phyloP scores from a whole-genome alignment of 2,113 vertebrate genomes.

The Sorex fumeus region DNA sequence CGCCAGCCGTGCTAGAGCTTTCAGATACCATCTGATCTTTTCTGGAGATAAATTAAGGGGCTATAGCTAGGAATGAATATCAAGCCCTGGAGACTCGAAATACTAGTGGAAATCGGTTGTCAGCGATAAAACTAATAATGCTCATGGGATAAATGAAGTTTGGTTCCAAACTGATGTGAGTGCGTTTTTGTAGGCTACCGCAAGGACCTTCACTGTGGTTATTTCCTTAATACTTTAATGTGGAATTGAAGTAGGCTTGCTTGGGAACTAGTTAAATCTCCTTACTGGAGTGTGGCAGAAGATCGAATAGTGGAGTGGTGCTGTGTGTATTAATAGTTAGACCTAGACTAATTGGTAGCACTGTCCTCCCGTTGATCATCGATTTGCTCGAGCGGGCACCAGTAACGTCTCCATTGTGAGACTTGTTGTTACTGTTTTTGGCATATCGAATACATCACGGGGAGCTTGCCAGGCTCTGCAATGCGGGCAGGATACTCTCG shows the following conservation, averaged over 20 bases:
- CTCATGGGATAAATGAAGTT: background rate
- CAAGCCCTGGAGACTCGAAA: background rate
- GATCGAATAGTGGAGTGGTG: background rate
- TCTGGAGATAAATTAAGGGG: background rate
- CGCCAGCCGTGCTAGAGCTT: background rate
- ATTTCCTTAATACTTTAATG: background rate
- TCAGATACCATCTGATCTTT: background rate
- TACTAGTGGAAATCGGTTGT: background rate
- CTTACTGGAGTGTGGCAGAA: background rate
- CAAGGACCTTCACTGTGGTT: background rate
- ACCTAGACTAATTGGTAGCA: too few relatives aligned
- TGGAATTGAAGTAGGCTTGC: background rate
- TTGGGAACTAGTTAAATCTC: constrained; percentile 14
- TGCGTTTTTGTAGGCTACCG: too few relatives aligned
- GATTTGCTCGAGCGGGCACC: too few relatives aligned
- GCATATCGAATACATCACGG: too few relatives aligned
- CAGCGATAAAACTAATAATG: background rate
- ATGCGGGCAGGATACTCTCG: too few relatives aligned
- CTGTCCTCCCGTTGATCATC: too few relatives aligned
- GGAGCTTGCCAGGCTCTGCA: too few relatives aligned
- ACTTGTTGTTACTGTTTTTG: too few relatives aligned
- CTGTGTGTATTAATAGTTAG: too few relatives aligned
- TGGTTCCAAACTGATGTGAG: background rate
- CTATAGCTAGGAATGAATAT: background rate
- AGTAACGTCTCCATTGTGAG: too few relatives aligned